These are phyloP conservation scores for Engraulis encrasicolus DNA, from an alignment of 2,113 vertebrate species.

Conservation along the genomic window DNA sequence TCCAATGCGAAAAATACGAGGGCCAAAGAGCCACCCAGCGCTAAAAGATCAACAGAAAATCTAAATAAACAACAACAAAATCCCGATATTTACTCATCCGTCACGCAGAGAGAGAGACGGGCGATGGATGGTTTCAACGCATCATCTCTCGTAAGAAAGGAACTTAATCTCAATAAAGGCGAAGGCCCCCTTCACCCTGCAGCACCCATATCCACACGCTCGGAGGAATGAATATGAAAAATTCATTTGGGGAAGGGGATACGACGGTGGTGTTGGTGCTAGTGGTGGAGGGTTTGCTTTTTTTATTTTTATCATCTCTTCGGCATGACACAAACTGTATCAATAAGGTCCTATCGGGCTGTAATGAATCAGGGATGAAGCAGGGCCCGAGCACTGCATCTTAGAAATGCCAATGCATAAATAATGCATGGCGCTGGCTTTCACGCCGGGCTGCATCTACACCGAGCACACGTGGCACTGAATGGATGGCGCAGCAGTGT, in stretches of 20 bases:
- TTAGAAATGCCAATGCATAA: slow-evolving; percentile 73
- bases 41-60: slow-evolving; percentile 43
- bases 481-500: slow-evolving; percentile 66
- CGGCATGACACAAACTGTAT: slow-evolving; percentile 56
- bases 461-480: slow-evolving; percentile 56
- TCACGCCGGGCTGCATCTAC: slow-evolving; percentile 43
- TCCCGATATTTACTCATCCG: slow-evolving; percentile 39
- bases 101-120: slow-evolving; percentile 42
- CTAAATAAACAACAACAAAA: slow-evolving; percentile 41
- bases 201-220: slow-evolving; percentile 29
- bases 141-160: slow-evolving; percentile 47
- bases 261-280: too few species aligned
- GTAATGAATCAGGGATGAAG: slow-evolving; percentile 73
- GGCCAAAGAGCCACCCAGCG: slow-evolving; percentile 34
- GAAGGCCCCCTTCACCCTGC: too few species aligned
- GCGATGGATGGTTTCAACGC: slow-evolving; percentile 31
- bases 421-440: slow-evolving; percentile 59
- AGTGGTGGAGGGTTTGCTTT: not conserved
- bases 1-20: slow-evolving; percentile 23
- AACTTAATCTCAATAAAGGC: slow-evolving; percentile 56
- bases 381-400: slow-evolving; percentile 51
- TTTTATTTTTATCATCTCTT: slow-evolving; percentile 42
- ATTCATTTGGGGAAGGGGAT: slow-evolving; percentile 51
- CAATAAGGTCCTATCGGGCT: slow-evolving; percentile 46
- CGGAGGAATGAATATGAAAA: slow-evolving; percentile 54